These are phyloP conservation scores for Campoplex nolae DNA, from an alignment of 2,888 invertebrate species.

Conservation along the genomic window DNA sequence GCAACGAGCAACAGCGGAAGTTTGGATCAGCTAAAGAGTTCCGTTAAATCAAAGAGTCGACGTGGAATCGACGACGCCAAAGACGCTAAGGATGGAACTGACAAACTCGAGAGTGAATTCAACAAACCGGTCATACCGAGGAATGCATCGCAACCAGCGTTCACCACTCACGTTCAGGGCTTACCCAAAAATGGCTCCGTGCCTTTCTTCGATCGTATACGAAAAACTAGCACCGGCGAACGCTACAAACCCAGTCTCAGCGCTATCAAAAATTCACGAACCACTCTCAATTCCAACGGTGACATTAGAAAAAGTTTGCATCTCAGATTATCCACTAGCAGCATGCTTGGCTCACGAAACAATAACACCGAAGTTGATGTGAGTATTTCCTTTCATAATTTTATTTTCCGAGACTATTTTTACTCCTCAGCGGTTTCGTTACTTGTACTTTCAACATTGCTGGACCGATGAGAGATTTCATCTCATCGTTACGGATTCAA, in stretches of 20 bases:
- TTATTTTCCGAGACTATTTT: conserved; percentile 13
- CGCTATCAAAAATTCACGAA: conserved; percentile 91
- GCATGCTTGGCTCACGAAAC: conserved; percentile 87
- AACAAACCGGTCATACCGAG: conserved; percentile 88
- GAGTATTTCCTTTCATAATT: conserved; percentile 73
- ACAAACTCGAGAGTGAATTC: conserved; percentile 81
- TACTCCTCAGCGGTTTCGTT: too few species aligned
- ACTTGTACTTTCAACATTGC: too few species aligned
- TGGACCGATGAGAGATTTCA: too few species aligned
- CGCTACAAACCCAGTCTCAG: conserved; percentile 93
- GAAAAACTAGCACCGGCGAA: conserved; percentile 93
- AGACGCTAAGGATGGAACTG: conserved; percentile 74
- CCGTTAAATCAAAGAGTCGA: conserved; percentile 79
- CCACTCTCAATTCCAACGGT: conserved; percentile 91
- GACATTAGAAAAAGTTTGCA: conserved; percentile 89
- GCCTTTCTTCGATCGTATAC: conserved; percentile 94
- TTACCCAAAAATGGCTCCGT: conserved; percentile 95
- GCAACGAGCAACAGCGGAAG: conserved; percentile 85
- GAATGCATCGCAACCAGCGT: conserved; percentile 95
- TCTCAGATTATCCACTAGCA: conserved; percentile 86
- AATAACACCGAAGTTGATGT: conserved; percentile 86
- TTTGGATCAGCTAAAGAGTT: conserved; percentile 81
- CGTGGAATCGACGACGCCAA: conserved; percentile 84
- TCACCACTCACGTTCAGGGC: conserved; percentile 90
- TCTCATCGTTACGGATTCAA: too few species aligned